Percentiles rank a stretch among this genome's conserved stretches.
Evolutionary conservation across 2,888 invertebrate genomes (phyloP).

Genomic region (Argyresthia albistria): DNA sequence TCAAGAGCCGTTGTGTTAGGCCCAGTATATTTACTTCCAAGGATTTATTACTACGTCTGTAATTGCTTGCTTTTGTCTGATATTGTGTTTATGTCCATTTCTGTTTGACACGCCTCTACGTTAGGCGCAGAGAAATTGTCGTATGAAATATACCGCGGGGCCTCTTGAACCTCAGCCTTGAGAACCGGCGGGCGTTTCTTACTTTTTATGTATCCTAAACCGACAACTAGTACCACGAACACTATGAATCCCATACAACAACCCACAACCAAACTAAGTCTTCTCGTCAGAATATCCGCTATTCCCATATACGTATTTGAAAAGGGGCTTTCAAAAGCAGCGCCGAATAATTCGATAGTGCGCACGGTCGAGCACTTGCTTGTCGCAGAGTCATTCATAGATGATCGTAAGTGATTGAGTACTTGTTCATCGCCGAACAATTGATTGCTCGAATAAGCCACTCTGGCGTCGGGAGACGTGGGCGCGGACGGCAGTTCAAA

Average conservation of each 20-base stretch:
- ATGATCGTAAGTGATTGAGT: slow-evolving; percentile 44
- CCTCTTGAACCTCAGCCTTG: slow-evolving; percentile 78
- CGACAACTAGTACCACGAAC: slow-evolving; percentile 87
- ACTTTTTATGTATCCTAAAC: slow-evolving; percentile 86
- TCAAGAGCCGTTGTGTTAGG: neutral
- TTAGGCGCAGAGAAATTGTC: slow-evolving; percentile 57
- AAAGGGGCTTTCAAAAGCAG: slow-evolving; percentile 67
- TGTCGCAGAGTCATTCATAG: slow-evolving; percentile 77
- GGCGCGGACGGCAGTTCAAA: slow-evolving; percentile 51
- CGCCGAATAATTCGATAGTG: slow-evolving; percentile 81
- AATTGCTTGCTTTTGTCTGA: slow-evolving; percentile 44
- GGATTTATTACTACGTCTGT: neutral
- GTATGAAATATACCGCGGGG: slow-evolving; percentile 87
- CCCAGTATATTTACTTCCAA: neutral
- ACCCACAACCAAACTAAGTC: slow-evolving; percentile 88
- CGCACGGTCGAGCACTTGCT: slow-evolving; percentile 84
- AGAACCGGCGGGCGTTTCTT: slow-evolving; percentile 85
- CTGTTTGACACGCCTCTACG: slow-evolving; percentile 46
- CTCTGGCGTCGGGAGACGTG: slow-evolving; percentile 63
- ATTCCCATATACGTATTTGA: slow-evolving; percentile 79
- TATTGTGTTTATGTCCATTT: slow-evolving; percentile 61
- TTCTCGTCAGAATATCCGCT: slow-evolving; percentile 83
- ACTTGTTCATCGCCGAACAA: slow-evolving; percentile 75
- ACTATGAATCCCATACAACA: slow-evolving; percentile 90
- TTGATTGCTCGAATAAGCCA: slow-evolving; percentile 49